Conservation (phyloP, 2,113 vertebrate genomes). For the Aptenodytes patagonicus region DNA sequence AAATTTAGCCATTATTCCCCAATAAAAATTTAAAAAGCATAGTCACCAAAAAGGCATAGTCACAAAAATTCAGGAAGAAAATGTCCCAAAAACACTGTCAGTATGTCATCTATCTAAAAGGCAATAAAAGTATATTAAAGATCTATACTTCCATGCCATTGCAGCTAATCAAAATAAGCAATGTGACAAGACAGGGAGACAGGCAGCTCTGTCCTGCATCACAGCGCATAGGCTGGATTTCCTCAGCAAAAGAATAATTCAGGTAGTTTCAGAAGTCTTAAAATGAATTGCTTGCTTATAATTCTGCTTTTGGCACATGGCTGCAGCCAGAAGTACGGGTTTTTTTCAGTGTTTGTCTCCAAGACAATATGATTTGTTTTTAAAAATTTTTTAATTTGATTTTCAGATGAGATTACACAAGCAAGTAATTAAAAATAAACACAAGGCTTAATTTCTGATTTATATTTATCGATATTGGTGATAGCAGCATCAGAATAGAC, state of each 20-base stretch:
- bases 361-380: not conserved
- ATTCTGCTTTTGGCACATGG: not conserved
- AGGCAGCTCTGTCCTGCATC: not conserved
- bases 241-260: not conserved
- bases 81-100: not conserved
- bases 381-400: not conserved
- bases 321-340: not conserved
- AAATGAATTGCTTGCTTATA: not conserved
- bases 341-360: not conserved
- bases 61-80: constrained; percentile 23
- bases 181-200: not conserved
- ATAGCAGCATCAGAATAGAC: not conserved
- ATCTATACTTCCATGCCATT: not conserved
- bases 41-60: not conserved
- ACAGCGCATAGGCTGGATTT: not conserved
- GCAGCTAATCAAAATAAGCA: constrained; percentile 15
- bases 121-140: constrained; percentile 39
- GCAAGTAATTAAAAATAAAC: not conserved
- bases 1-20: not conserved
- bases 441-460: not conserved
- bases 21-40: constrained; percentile 15
- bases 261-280: not conserved
- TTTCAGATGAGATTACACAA: not conserved
- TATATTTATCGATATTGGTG: not conserved
- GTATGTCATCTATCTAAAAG: constrained; percentile 14